A percentile compares a stretch with the other conserved stretches of the same genome.
Evolutionary conservation across 2,797 vertebrate species (phyloP).

Genomic region (Australoheros facetus): DNA sequence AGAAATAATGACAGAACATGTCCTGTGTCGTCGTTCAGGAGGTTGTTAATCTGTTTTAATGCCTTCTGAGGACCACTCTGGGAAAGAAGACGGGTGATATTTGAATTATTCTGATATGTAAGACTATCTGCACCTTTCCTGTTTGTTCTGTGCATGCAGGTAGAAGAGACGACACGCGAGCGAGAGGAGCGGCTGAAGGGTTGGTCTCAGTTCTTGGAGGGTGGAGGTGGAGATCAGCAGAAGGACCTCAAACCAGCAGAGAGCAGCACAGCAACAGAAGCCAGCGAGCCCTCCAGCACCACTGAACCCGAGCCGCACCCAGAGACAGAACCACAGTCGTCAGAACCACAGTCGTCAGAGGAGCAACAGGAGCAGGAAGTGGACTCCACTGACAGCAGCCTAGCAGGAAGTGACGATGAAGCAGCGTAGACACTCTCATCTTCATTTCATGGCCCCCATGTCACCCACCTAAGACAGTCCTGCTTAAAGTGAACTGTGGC

Average conservation of each 20-base stretch:
- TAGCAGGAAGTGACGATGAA: conserved; percentile 89
- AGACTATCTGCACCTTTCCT: neutral
- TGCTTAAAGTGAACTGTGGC: conserved; percentile 28
- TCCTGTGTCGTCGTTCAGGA: no score
- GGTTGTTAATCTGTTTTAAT: no score
- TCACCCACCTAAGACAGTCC: conserved; percentile 34
- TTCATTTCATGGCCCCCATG: conserved; percentile 44
- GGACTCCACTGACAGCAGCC: conserved; percentile 91
- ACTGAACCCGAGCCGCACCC: conserved; percentile 42
- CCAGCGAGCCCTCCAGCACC: conserved; percentile 41
- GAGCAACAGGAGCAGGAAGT: conserved; percentile 67
- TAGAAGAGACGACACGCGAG: conserved; percentile 94
- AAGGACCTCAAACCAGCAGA: conserved; percentile 43
- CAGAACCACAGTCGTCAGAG: conserved; percentile 9
- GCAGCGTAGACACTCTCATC: conserved; percentile 56
- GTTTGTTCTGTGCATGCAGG: conserved; percentile 69
- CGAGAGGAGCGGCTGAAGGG: conserved; percentile 93
- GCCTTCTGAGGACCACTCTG: no score
- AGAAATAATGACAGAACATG: no score
- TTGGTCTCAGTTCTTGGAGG: conserved; percentile 87
- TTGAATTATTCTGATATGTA: no score
- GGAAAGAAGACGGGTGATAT: no score
- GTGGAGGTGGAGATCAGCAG: conserved; percentile 41
- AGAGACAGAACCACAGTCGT: conserved; percentile 36
- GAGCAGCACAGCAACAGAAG: conserved; percentile 42